Conservation (phyloP, 2,113 vertebrate genomes). For the Thamnophis sirtalis region DNA sequence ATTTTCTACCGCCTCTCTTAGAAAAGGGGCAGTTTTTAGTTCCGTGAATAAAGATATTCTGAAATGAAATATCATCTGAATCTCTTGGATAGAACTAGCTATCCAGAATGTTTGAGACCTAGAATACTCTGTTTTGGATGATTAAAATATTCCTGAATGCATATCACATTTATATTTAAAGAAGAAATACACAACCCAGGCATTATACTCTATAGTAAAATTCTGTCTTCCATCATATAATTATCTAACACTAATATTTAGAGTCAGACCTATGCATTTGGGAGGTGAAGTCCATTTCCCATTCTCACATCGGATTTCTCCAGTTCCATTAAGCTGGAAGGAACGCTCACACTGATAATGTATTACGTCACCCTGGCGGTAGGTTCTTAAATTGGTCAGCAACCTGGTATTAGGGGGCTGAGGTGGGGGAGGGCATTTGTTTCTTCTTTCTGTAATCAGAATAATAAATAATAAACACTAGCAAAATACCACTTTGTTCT, state of each 20-base stretch:
- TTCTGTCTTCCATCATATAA: background rate
- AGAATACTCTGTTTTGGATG: background rate
- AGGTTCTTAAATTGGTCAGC: background rate
- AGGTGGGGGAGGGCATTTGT: slow-evolving; percentile 69
- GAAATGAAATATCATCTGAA: background rate
- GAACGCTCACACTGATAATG: slow-evolving; percentile 51
- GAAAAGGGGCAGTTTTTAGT: background rate
- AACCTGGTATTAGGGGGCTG: slow-evolving; percentile 46
- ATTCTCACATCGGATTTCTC: slow-evolving; percentile 65
- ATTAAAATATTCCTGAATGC: background rate
- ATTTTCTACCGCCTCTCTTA: background rate
- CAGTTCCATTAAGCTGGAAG: slow-evolving; percentile 49
- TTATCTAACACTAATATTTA: background rate
- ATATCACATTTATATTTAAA: background rate
- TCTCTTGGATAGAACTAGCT: background rate
- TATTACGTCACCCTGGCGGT: slow-evolving; percentile 58
- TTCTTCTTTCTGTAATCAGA: slow-evolving; percentile 46
- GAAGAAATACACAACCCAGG: background rate
- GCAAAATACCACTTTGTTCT: background rate
- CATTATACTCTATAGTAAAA: background rate
- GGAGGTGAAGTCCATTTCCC: slow-evolving; percentile 73
- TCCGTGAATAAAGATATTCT: background rate
- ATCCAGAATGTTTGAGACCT: background rate
- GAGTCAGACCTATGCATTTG: slow-evolving; percentile 62
- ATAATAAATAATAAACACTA: background rate